These are phyloP conservation scores for Cheirogaleus major DNA, from an alignment of 2,797 vertebrate species.

Conservation along the genomic window DNA sequence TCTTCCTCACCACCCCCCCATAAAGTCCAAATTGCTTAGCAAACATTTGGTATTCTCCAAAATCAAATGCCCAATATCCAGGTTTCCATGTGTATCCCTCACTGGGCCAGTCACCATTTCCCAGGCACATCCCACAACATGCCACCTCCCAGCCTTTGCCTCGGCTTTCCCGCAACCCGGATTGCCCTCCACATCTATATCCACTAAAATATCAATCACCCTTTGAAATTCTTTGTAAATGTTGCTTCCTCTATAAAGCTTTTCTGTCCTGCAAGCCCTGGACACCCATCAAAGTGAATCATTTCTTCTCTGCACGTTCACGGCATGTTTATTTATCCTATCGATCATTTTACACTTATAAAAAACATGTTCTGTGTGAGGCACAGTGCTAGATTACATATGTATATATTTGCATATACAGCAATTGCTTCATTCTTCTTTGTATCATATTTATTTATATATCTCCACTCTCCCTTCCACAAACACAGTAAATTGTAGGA, in stretches of 20 bases:
- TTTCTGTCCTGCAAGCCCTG: slow-evolving; percentile 29
- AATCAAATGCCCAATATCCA: not conserved
- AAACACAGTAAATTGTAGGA: slow-evolving; percentile 34
- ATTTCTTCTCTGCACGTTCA: slow-evolving; percentile 16
- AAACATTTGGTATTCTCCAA: not conserved
- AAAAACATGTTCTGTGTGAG: not conserved
- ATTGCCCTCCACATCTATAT: not conserved
- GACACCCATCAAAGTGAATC: slow-evolving; percentile 33
- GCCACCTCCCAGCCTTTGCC: not conserved
- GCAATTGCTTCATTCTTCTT: slow-evolving; percentile 28
- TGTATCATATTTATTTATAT: slow-evolving; percentile 48
- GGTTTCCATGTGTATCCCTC: not conserved
- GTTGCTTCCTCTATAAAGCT: not conserved
- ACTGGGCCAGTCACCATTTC: not conserved
- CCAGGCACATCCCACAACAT: fast-evolving
- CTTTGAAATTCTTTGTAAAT: not conserved
- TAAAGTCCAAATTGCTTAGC: not conserved
- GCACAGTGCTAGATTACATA: not conserved
- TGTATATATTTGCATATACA: not conserved
- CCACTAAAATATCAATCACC: not conserved
- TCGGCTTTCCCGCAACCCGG: not conserved
- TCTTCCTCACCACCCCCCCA: not conserved
- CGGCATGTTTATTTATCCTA: slow-evolving; percentile 44
- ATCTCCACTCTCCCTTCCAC: not conserved
- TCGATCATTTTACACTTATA: slow-evolving; percentile 50